Evolutionary conservation across 2,113 vertebrate species (phyloP).

Genomic region (Chaenocephalus aceratus): DNA sequence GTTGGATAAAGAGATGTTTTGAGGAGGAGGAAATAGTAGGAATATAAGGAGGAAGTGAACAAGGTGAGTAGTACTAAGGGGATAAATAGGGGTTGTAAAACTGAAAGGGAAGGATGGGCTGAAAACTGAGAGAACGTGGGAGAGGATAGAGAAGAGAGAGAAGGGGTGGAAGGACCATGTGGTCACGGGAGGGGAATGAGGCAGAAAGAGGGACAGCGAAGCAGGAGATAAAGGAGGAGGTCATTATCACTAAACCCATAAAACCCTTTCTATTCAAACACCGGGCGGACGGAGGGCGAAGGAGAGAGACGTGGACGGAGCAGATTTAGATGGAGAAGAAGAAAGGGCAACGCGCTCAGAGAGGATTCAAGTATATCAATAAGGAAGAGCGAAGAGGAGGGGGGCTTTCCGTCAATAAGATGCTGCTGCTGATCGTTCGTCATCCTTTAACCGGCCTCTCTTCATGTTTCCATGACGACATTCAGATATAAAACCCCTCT

Average conservation of each 20-base stretch:
- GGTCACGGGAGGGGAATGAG: background rate
- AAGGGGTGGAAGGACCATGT: background rate
- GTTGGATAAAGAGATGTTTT: background rate
- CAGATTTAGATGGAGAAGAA: slow-evolving; percentile 9
- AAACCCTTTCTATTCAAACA: slow-evolving; percentile 30
- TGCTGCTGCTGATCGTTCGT: slow-evolving; percentile 5
- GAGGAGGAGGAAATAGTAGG: too few species aligned
- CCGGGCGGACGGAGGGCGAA: background rate
- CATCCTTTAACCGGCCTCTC: slow-evolving; percentile 22
- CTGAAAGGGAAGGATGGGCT: background rate
- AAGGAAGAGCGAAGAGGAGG: background rate
- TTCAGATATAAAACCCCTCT: too few species aligned
- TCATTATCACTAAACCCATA: slow-evolving; percentile 31
- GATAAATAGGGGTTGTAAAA: background rate
- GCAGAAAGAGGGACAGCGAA: background rate
- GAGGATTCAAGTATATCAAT: slow-evolving; percentile 52
- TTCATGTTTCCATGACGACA: too few species aligned
- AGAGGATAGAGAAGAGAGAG: too few species aligned
- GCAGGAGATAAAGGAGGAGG: slow-evolving; percentile 27
- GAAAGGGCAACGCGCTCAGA: slow-evolving; percentile 23
- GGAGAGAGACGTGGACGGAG: background rate
- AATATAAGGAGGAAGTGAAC: background rate
- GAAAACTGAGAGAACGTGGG: background rate
- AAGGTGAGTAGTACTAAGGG: background rate
- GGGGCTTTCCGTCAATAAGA: slow-evolving; percentile 4